phyloP scores from a whole-genome alignment of 2,888 invertebrate species.

The Achlya flavicornis region DNA sequence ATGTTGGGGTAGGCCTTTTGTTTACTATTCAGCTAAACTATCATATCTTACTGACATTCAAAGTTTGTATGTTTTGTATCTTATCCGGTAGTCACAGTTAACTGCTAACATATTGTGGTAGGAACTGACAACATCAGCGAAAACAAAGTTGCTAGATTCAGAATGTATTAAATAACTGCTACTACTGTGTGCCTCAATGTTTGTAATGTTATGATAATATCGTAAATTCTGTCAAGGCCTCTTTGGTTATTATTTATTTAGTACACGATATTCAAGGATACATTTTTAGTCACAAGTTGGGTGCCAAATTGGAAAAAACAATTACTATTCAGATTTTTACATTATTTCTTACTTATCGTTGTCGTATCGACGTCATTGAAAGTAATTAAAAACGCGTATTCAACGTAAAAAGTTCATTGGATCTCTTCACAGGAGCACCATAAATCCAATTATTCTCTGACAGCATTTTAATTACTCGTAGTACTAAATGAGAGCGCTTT shows the following conservation, averaged over 20 bases:
- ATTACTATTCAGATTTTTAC: too few species aligned
- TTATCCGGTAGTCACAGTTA: not conserved
- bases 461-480: conserved; percentile 42
- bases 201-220: too few species aligned
- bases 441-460: conserved; percentile 39
- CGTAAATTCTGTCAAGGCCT: not conserved
- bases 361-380: not conserved
- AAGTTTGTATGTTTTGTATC: not conserved
- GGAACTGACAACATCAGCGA: not conserved
- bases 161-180: too few species aligned
- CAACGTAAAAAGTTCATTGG: not conserved
- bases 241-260: conserved; percentile 5
- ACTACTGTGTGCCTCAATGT: too few species aligned
- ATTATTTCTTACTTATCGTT: not conserved
- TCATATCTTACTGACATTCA: not conserved
- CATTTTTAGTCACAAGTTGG: conserved; percentile 30
- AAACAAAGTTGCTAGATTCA: not conserved
- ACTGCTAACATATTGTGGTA: not conserved
- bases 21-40: conserved; percentile 22
- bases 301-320: conserved; percentile 34
- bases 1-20: conserved; percentile 33
- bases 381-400: not conserved
- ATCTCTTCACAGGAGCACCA: conserved; percentile 28
- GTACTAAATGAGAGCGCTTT: conserved; percentile 26
- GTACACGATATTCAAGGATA: conserved; percentile 19